Percentiles rank a stretch among this genome's conserved stretches.
Conservation (phyloP, 2,888 invertebrate species). For the Ctena decussata region DNA sequence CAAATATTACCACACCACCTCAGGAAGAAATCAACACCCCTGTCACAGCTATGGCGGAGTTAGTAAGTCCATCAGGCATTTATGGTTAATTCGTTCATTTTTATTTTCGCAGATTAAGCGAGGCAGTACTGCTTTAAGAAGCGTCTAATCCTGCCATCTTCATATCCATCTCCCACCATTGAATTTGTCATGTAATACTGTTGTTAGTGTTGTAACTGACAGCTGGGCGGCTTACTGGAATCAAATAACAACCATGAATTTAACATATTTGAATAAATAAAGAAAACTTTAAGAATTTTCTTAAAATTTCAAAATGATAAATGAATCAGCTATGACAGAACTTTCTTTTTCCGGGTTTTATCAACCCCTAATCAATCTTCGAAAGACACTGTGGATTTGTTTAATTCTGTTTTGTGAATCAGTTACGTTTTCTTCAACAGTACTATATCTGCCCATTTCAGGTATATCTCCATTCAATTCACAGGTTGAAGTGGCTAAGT, state of each 20-base stretch:
- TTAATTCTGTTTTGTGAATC: too few species aligned
- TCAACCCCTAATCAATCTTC: too few species aligned
- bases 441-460: too few species aligned
- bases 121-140: background rate
- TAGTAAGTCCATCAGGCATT: background rate
- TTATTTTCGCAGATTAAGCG: background rate
- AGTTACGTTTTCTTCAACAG: too few species aligned
- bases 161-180: background rate
- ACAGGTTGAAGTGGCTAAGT: too few species aligned
- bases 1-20: background rate
- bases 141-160: background rate
- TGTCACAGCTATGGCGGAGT: background rate
- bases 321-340: background rate
- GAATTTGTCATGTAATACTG: constrained; percentile 1
- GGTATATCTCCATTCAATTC: too few species aligned
- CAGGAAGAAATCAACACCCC: background rate
- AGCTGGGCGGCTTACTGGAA: background rate
- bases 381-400: too few species aligned
- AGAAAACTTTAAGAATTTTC: background rate
- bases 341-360: background rate
- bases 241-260: background rate
- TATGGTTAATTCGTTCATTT: too few species aligned
- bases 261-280: constrained; percentile 14
- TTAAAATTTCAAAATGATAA: background rate
- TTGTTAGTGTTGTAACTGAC: background rate